Conservation (phyloP, 2,797 vertebrate genomes). For the Enteromius anoplus region DNA sequence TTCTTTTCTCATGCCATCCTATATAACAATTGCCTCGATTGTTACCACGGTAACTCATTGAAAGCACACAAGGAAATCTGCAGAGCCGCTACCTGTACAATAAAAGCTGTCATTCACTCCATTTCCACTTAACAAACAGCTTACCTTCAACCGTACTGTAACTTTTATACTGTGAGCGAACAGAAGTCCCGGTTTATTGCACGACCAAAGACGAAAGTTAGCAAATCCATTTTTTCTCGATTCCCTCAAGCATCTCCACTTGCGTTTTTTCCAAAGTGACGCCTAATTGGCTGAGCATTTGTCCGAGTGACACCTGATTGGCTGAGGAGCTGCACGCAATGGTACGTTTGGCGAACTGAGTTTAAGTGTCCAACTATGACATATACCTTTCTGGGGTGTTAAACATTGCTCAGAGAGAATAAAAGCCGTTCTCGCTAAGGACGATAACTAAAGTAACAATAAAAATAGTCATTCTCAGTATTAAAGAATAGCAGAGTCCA, state of each 20-base stretch:
- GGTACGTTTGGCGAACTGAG: too few relatives aligned
- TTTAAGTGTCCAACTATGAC: too few relatives aligned
- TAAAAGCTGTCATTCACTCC: conserved; percentile 16
- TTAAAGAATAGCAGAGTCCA: too few relatives aligned
- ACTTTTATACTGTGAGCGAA: neutral
- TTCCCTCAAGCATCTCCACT: neutral
- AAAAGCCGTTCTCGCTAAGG: too few relatives aligned
- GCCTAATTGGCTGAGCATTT: neutral
- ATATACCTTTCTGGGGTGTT: too few relatives aligned
- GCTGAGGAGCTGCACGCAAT: neutral
- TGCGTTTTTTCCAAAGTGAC: neutral
- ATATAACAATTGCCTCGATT: conserved; percentile 6
- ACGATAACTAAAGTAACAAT: too few relatives aligned
- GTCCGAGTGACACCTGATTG: neutral
- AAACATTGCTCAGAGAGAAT: too few relatives aligned
- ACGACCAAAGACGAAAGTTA: neutral
- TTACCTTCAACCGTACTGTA: neutral
- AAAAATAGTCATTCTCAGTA: too few relatives aligned
- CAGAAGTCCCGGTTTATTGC: neutral
- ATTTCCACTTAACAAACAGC: conserved; percentile 13
- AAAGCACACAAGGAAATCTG: neutral
- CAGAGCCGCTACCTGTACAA: neutral
- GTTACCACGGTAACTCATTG: neutral
- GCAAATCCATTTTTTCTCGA: neutral
- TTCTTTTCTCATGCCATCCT: neutral